Evolutionary conservation across 2,797 vertebrate genomes (phyloP).

Genomic region (Lacerta bilineata): DNA sequence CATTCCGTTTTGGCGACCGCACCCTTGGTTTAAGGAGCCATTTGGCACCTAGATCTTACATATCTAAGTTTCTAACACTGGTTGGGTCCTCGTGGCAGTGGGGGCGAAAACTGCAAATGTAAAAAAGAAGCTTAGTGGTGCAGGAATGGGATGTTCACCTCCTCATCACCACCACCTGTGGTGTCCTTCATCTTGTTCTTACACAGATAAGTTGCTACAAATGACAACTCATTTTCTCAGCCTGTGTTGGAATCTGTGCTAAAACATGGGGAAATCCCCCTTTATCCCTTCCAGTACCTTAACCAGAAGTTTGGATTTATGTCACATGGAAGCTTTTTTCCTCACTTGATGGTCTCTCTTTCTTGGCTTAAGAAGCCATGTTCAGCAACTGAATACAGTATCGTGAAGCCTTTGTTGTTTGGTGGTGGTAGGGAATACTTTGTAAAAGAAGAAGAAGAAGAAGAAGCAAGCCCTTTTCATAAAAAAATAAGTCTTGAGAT

Average conservation of each 20-base stretch:
- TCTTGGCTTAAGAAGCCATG: neutral
- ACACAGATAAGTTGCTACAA: neutral
- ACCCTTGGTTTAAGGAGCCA: too few relatives aligned
- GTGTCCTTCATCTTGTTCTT: neutral
- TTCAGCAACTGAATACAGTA: neutral
- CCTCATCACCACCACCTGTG: neutral
- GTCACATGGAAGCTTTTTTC: neutral
- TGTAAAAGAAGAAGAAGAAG: neutral
- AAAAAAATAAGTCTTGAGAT: constrained; percentile 47
- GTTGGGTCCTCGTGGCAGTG: neutral
- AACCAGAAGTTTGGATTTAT: neutral
- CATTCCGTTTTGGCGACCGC: too few relatives aligned
- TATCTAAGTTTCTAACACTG: neutral
- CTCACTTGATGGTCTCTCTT: neutral
- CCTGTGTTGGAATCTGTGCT: neutral
- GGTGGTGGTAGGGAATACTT: neutral
- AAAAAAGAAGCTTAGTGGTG: neutral
- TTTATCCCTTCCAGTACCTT: neutral
- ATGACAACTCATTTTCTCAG: neutral
- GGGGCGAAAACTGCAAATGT: neutral
- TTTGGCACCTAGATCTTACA: too few relatives aligned
- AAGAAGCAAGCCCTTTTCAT: neutral
- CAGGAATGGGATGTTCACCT: neutral
- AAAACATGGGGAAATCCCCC: neutral
- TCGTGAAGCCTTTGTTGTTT: neutral